These are phyloP conservation scores for Lepilemur septentrionalis DNA, from an alignment of 2,797 vertebrate species.

Conservation along the genomic window DNA sequence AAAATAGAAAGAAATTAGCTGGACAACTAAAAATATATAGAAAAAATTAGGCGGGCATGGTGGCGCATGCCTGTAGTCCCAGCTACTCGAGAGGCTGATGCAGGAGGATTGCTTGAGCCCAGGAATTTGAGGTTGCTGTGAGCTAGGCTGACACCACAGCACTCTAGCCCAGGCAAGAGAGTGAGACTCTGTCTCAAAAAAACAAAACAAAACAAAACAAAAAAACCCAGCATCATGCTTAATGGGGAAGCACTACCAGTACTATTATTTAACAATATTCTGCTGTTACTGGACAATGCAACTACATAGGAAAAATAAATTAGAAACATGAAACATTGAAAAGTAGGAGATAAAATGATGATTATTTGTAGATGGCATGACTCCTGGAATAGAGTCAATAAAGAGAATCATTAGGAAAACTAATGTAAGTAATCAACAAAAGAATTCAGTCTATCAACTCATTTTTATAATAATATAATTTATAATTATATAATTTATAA, in stretches of 20 bases:
- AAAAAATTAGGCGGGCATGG: no score
- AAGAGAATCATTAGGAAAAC: not conserved
- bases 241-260: not conserved
- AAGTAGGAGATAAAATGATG: not conserved
- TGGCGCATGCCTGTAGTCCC: no score
- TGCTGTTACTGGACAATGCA: not conserved
- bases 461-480: no score
- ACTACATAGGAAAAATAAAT: not conserved
- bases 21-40: no score
- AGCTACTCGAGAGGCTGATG: no score
- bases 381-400: not conserved
- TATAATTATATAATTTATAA: not conserved
- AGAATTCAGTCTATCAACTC: not conserved
- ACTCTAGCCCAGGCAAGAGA: no score
- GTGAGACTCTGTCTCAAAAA: no score
- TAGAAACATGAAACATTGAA: not conserved
- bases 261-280: not conserved
- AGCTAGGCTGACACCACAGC: no score
- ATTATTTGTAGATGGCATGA: not conserved
- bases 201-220: no score
- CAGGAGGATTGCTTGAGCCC: no score
- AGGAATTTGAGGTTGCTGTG: no score
- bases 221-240: not conserved
- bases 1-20: no score
- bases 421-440: not conserved